These are phyloP conservation scores for Onychomys torridus DNA, from an alignment of 2,797 vertebrate genomes.

Conservation along the genomic window DNA sequence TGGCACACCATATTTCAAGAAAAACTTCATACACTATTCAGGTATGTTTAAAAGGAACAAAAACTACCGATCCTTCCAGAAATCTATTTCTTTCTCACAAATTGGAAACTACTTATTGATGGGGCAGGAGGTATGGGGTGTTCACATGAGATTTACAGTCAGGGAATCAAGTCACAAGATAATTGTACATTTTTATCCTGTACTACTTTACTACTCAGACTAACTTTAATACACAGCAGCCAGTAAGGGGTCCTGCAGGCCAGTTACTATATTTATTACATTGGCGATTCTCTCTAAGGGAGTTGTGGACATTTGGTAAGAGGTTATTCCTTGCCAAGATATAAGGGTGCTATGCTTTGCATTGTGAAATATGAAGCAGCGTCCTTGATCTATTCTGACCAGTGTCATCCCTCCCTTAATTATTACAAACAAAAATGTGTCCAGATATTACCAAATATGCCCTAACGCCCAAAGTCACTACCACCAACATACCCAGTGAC, in stretches of 20 bases:
- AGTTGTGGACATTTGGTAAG: background rate
- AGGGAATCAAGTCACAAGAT: background rate
- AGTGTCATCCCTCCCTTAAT: background rate
- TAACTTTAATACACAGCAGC: background rate
- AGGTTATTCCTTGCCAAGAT: background rate
- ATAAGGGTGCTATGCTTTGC: background rate
- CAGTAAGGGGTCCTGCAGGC: background rate
- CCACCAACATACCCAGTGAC: background rate
- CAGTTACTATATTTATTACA: background rate
- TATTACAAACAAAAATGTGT: background rate
- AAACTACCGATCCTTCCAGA: constrained; percentile 75
- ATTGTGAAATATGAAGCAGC: background rate
- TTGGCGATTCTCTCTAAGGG: background rate
- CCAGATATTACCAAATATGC: background rate
- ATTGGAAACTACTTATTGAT: background rate
- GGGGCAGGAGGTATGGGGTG: no score
- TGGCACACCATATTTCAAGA: constrained; percentile 81
- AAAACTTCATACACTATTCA: constrained; percentile 59
- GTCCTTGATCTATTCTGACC: background rate
- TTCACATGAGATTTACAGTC: background rate
- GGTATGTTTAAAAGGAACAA: constrained; percentile 78
- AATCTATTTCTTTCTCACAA: constrained; percentile 70
- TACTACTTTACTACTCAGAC: background rate
- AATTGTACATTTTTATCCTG: background rate
- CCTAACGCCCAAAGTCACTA: background rate